phyloP scores from a whole-genome alignment of 2,888 invertebrate species.

The Drosophila lacicola region DNA sequence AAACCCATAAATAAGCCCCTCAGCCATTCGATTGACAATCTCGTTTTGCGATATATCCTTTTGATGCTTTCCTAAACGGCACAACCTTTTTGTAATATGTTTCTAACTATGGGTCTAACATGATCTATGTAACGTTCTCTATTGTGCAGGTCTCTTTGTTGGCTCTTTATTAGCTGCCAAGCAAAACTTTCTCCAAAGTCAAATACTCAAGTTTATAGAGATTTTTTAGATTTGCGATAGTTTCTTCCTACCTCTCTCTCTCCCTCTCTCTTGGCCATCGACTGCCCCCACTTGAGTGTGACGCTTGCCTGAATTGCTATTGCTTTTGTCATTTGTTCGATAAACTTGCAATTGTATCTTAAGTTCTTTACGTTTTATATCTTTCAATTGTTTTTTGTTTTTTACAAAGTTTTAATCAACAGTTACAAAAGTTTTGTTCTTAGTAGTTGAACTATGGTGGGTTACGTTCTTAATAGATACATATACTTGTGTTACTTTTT shows the following conservation, averaged over 20 bases:
- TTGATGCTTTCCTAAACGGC: conserved; percentile 17
- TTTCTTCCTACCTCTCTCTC: too few species aligned
- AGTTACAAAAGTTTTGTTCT: conserved; percentile 76
- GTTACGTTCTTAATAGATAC: conserved; percentile 75
- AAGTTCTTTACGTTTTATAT: conserved; percentile 29
- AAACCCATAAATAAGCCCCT: conserved; percentile 13
- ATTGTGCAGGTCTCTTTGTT: conserved; percentile 30
- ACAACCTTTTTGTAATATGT: conserved; percentile 40
- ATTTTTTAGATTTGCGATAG: not conserved
- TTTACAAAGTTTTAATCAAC: conserved; percentile 58
- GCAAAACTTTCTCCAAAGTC: conserved; percentile 4
- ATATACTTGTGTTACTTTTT: conserved; percentile 39
- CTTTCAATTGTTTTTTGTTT: conserved; percentile 15
- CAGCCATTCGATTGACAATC: conserved; percentile 8
- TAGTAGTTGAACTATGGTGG: conserved; percentile 78
- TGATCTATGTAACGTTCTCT: conserved; percentile 31
- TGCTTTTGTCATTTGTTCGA: conserved; percentile 31
- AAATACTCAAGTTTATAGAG: conserved; percentile 8
- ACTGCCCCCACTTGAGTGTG: conserved; percentile 28
- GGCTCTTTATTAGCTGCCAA: not conserved
- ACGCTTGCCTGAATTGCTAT: conserved; percentile 35
- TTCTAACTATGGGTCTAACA: conserved; percentile 24
- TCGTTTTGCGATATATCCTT: conserved; percentile 4
- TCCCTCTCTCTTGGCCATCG: conserved; percentile 18
- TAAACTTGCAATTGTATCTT: conserved; percentile 24